Conservation (phyloP, 53 echinoderm and acorn worm genomes). For the Temnopleurus reevesii region DNA sequence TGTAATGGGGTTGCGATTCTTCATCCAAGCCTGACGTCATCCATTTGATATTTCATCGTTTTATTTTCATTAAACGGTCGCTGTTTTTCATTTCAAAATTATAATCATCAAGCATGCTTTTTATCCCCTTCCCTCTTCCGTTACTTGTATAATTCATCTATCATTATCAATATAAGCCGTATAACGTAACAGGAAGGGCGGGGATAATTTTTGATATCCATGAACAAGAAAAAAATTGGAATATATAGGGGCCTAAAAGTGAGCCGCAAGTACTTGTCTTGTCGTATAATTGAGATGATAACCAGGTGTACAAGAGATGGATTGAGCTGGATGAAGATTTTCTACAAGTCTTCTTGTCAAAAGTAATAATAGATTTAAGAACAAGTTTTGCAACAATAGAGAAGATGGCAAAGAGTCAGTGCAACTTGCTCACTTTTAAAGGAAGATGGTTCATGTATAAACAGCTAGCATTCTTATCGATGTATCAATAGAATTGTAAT, state of each 20-base stretch:
- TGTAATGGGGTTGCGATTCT: too few species aligned
- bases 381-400: not conserved
- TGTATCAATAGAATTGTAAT: not conserved
- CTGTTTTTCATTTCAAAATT: too few species aligned
- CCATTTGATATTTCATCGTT: too few species aligned
- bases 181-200: too few species aligned
- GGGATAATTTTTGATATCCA: too few species aligned
- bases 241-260: not conserved
- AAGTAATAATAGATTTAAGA: not conserved
- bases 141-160: too few species aligned
- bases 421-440: not conserved
- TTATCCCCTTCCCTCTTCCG: too few species aligned
- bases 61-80: too few species aligned
- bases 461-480: not conserved
- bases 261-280: not conserved
- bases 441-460: not conserved
- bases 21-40: too few species aligned
- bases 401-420: not conserved
- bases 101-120: too few species aligned
- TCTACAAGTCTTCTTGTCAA: conserved; percentile 22
- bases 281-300: not conserved
- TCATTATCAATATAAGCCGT: too few species aligned
- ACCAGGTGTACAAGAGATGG: not conserved
- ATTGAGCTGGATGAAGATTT: not conserved
- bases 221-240: not conserved